These are phyloP conservation scores for Sarcophaga variegata DNA, from an alignment of 2,888 invertebrate genomes.

Conservation along the genomic window DNA sequence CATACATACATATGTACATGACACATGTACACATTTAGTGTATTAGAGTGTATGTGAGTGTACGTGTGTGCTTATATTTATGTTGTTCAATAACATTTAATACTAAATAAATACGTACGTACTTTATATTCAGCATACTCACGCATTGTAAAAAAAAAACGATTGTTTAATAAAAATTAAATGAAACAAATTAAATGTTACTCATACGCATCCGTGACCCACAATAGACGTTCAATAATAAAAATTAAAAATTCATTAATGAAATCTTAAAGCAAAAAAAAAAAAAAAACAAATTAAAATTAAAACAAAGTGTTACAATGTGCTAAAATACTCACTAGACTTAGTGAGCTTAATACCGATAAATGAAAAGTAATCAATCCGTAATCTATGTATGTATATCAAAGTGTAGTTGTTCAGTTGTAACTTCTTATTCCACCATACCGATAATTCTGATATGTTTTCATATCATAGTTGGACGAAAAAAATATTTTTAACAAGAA, in stretches of 20 bases:
- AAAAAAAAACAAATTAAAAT: no score
- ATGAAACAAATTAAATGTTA: constrained; percentile 2
- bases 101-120: constrained; percentile 50
- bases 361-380: no score
- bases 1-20: not conserved
- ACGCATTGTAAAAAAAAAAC: not conserved
- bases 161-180: constrained; percentile 46
- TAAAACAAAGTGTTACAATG: no score
- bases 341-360: no score
- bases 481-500: no score
- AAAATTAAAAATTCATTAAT: not conserved
- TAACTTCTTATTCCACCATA: no score
- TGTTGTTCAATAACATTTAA: constrained; percentile 23
- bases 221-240: constrained; percentile 24
- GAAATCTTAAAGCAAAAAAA: not conserved
- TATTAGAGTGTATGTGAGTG: no score
- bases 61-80: not conserved
- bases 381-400: no score
- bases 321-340: no score
- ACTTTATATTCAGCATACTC: constrained; percentile 18
- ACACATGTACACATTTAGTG: not conserved
- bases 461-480: no score
- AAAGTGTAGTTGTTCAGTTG: no score
- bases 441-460: no score
- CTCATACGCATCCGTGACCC: constrained; percentile 45